Evolutionary conservation across 2,888 invertebrate species (phyloP).

Genomic region (Plagiodera versicolora): DNA sequence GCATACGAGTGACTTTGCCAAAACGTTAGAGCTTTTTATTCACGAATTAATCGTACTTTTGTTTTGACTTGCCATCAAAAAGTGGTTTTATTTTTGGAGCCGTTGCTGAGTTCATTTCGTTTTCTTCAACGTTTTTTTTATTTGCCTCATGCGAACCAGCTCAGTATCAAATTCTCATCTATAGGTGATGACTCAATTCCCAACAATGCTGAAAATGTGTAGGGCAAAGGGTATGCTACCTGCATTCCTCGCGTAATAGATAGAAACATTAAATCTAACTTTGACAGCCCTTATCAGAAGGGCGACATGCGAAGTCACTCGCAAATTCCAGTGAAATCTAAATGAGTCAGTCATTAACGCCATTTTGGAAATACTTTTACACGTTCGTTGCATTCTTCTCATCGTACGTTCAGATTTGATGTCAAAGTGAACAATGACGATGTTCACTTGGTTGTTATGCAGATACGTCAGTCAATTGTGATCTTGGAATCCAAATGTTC

Average conservation of each 20-base stretch:
- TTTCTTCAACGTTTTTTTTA: background rate
- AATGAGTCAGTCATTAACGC: background rate
- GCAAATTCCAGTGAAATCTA: background rate
- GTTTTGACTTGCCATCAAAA: slow-evolving; percentile 20
- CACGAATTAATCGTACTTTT: slow-evolving; percentile 15
- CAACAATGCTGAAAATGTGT: background rate
- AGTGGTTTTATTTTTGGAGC: slow-evolving; percentile 21
- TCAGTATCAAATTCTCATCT: too few relatives aligned
- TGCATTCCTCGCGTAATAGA: background rate
- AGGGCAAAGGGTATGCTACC: background rate
- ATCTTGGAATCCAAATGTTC: slow-evolving; percentile 17
- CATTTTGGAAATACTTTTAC: too few relatives aligned
- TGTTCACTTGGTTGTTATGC: slow-evolving; percentile 11
- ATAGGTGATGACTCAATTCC: background rate
- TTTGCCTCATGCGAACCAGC: background rate
- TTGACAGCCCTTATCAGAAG: slow-evolving; percentile 3
- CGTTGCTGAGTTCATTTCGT: background rate
- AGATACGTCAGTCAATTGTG: slow-evolving; percentile 14
- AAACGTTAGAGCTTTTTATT: slow-evolving; percentile 1
- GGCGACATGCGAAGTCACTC: background rate
- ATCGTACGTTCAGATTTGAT: background rate
- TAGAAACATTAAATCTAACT: background rate
- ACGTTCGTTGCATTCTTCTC: too few relatives aligned
- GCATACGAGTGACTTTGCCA: background rate
- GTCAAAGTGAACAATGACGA: slow-evolving; percentile 5